phyloP scores from a whole-genome alignment of 2,888 invertebrate species.

The Tachina fera region DNA sequence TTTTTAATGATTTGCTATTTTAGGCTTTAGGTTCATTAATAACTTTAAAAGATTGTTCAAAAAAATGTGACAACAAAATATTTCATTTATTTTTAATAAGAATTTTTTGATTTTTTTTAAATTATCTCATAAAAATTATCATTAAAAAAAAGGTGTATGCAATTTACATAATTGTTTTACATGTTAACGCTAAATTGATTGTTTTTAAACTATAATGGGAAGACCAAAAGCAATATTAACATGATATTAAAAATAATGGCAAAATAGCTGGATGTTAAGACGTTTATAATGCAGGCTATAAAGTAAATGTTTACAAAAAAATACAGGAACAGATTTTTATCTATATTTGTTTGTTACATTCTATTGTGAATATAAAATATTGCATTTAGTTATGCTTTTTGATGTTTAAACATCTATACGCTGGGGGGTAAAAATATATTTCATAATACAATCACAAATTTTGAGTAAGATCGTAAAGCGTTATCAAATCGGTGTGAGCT shows the following conservation, averaged over 20 bases:
- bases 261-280: neutral
- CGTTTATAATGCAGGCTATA: neutral
- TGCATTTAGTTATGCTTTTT: too few species aligned
- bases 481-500: too few species aligned
- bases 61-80: slow-evolving; percentile 13
- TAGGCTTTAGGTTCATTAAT: neutral
- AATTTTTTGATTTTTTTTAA: slow-evolving; percentile 6
- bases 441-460: too few species aligned
- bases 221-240: neutral
- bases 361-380: too few species aligned
- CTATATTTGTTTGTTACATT: too few species aligned
- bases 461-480: too few species aligned
- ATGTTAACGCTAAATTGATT: slow-evolving; percentile 65
- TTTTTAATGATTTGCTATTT: neutral
- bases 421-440: too few species aligned
- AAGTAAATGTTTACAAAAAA: neutral
- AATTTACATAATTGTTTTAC: slow-evolving; percentile 33
- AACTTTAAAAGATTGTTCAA: slow-evolving; percentile 32
- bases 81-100: slow-evolving; percentile 21
- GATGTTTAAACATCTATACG: too few species aligned
- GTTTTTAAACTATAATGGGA: neutral
- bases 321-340: neutral
- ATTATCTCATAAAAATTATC: slow-evolving; percentile 29
- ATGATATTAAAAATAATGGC: slow-evolving; percentile 5
- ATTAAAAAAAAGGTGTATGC: slow-evolving; percentile 51